phyloP scores from a whole-genome alignment of 2,113 vertebrate species.

The Tursiops truncatus region DNA sequence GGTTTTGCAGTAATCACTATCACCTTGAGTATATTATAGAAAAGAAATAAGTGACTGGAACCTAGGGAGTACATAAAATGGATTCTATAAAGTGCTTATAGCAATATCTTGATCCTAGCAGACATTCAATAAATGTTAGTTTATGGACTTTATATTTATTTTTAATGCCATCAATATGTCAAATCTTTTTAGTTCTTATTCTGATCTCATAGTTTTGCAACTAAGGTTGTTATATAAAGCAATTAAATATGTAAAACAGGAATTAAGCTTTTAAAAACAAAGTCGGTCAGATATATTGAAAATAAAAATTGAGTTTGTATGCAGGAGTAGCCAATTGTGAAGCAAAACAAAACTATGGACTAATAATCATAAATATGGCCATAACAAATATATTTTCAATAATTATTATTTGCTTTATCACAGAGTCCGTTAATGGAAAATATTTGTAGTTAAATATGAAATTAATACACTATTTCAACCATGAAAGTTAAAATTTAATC shows the following conservation, averaged over 20 bases:
- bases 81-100: not conserved
- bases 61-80: not conserved
- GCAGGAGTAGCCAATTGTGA: not conserved
- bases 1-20: not conserved
- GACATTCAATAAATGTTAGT: not conserved
- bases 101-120: not conserved
- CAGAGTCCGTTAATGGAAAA: not conserved
- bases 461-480: not conserved
- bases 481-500: slow-evolving; percentile 15
- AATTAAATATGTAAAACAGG: not conserved
- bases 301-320: not conserved
- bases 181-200: not conserved
- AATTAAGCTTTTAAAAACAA: not conserved
- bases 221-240: not conserved
- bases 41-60: not conserved
- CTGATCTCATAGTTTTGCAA: not conserved
- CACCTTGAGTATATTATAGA: not conserved
- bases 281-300: not conserved
- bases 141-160: not conserved
- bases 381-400: not conserved
- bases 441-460: not conserved
- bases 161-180: not conserved
- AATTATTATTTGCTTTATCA: not conserved
- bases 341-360: not conserved
- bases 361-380: not conserved